Conservation (phyloP, 2,888 invertebrate genomes). For the Lycocerus yunnanus region DNA sequence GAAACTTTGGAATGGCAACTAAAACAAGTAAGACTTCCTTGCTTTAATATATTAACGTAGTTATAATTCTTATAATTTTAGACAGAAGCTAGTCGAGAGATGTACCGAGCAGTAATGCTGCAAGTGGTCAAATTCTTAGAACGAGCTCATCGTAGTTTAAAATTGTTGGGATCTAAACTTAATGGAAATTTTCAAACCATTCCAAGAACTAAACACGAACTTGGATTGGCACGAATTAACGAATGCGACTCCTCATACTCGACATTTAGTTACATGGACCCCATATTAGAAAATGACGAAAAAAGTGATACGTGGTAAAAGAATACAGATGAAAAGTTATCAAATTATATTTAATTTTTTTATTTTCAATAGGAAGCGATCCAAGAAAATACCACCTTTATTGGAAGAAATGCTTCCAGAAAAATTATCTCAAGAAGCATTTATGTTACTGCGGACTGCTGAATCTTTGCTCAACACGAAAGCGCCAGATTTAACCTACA, state of each 20-base stretch:
- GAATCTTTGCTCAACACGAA: constrained; percentile 67
- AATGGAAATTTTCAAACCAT: constrained; percentile 50
- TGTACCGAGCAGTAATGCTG: constrained; percentile 74
- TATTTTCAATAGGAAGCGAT: constrained; percentile 49
- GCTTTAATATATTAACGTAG: neutral
- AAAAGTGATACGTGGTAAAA: neutral
- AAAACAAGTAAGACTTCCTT: constrained; percentile 62
- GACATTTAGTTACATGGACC: constrained; percentile 34
- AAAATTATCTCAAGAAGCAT: constrained; percentile 70
- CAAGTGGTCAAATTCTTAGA: constrained; percentile 73
- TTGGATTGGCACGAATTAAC: constrained; percentile 52
- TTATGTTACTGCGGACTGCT: constrained; percentile 66
- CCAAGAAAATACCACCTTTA: constrained; percentile 50
- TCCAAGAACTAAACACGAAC: constrained; percentile 60
- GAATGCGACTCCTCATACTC: constrained; percentile 30
- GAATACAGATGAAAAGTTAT: neutral
- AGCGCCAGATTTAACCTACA: constrained; percentile 63
- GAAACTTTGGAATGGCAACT: constrained; percentile 75
- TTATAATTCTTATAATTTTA: constrained; percentile 45
- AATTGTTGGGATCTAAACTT: constrained; percentile 55
- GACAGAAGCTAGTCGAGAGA: constrained; percentile 72
- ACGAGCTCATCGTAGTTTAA: constrained; percentile 69
- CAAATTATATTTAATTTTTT: neutral
- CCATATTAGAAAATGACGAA: constrained; percentile 45
- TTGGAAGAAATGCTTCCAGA: constrained; percentile 63